phyloP scores from a whole-genome alignment of 2,797 vertebrate species.

The Hydrophis major region DNA sequence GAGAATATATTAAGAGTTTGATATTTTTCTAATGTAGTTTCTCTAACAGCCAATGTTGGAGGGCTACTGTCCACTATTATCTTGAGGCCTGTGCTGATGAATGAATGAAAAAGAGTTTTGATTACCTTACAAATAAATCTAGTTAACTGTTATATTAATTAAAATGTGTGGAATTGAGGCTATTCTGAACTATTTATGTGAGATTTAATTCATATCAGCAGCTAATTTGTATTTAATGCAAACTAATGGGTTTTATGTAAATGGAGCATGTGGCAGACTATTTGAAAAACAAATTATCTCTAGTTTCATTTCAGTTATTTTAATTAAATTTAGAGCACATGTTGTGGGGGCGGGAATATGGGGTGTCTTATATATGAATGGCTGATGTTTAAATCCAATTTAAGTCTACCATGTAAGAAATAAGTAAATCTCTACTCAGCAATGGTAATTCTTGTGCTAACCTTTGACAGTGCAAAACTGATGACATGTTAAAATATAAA shows the following conservation, averaged over 20 bases:
- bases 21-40: neutral
- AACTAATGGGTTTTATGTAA: slow-evolving; percentile 83
- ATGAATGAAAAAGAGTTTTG: slow-evolving; percentile 66
- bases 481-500: slow-evolving; percentile 37
- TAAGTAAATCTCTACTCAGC: slow-evolving; percentile 59
- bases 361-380: slow-evolving; percentile 71
- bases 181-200: slow-evolving; percentile 76
- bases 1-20: slow-evolving; percentile 13
- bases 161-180: slow-evolving; percentile 68
- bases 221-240: slow-evolving; percentile 82
- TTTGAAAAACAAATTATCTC: slow-evolving; percentile 83
- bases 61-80: slow-evolving; percentile 18
- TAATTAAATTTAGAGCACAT: slow-evolving; percentile 79
- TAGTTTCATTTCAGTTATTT: slow-evolving; percentile 82
- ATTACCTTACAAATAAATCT: slow-evolving; percentile 76
- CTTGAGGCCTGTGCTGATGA: slow-evolving; percentile 57
- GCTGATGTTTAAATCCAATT: slow-evolving; percentile 72
- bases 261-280: slow-evolving; percentile 82
- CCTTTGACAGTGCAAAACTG: slow-evolving; percentile 46
- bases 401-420: slow-evolving; percentile 69
- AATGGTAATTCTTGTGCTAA: slow-evolving; percentile 56
- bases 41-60: slow-evolving; percentile 40
- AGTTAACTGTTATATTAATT: slow-evolving; percentile 75
- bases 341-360: slow-evolving; percentile 58
- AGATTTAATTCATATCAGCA: slow-evolving; percentile 80